Evolutionary conservation across 2,888 invertebrate species (phyloP), one percentile per base, ranked within the genome.

Genomic region (Balanococcus diminutus): DNA sequence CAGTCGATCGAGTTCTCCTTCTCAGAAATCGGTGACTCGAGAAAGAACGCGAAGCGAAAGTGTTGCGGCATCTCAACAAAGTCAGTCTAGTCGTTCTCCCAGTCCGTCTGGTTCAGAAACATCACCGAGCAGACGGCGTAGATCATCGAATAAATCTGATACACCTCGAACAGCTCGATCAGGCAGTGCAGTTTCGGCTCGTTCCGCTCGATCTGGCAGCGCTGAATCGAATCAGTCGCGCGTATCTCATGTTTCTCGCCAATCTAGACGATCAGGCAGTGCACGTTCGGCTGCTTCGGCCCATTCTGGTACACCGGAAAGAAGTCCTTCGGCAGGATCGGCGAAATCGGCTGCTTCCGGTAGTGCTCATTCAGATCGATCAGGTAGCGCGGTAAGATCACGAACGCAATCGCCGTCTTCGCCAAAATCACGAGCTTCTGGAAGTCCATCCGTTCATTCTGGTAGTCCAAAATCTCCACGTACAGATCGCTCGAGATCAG

Each of bases 401-500:
- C 16, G 67, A 67, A 91, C 88, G 36, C 36, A 36, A 6, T 79
- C 75, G 31, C 39, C 83, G 56, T 1, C 75, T 39, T 32, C 86
- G 88, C 84, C 84, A 36, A 84, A 61, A 67, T 84, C 84, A 2
- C 61, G 14, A 61, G 61, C 1, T 39, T 84, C 84, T 28, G 72
- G 67, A n/a, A 84, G 84, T 39, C 84, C 84, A 8, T 67, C 67
- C 6, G 67, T 28, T 14, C 67, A 88, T 86, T 89, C 90, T 0
- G 89, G 87, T n/a, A 90, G 89, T 87, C 89, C 86, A 88, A 91
- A 88, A 87, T 91, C 91, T 0, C 91, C 88, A 11, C 89, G 89
- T 0, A 88, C 91, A 86, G 91, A 91, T 86, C 90, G 90, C 1
- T 91, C 84, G 2, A 91, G 91, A 0, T 89, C 90, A 6, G 91